Base-by-base conservation (phyloP, 2,888 invertebrate species). In the Agrilus cyanescens region DNA sequence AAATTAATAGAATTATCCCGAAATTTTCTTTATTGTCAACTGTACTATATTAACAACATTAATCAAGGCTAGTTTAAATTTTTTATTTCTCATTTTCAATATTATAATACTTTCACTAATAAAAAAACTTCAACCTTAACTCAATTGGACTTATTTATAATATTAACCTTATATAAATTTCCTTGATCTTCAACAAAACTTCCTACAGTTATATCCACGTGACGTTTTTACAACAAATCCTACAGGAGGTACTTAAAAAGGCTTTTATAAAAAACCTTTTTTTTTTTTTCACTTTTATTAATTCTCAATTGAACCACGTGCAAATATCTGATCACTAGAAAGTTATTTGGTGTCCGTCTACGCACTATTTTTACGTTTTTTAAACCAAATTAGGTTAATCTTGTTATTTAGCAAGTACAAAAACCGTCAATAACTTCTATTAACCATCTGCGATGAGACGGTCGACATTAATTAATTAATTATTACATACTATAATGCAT, bases 21-120 rank as follows among this genome's bases (percentile, higher is more conserved):
- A 66, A 67, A 65, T 63, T 60, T 57, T 62, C 63, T 66, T 67
- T 67, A 67, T 67, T 67, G 67, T 67, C 67, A 67, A 65, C 62
- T 66, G 63, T 65, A 62, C 62, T 65, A 63, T 45, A 45, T 63
- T 58, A 67, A 65, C 65, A 66, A 65, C 65, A 67, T 65, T 62
- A 60, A 65, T 64, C 65, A 63, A 62, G 61, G 60, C 64, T 66
- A 65, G 60, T 65, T 65, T 66, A 60, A 66, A 66, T 63, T 64
- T 62, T 65, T 64, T 65, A 65, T 66, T 66, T 66, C 59, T 66
- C 63, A 63, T 64, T 65, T 63, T 64, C 60, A 65, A 62, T 65
- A 61, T 63, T 65, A 65, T 66, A 65, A 66, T 65, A 65, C 61
- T 63, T 65, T 65, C 64, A 65, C 66, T 66, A 66, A 63, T 66